These are phyloP conservation scores for Cololabis saira DNA, from an alignment of 2,113 vertebrate species.

Conservation along the genomic window DNA sequence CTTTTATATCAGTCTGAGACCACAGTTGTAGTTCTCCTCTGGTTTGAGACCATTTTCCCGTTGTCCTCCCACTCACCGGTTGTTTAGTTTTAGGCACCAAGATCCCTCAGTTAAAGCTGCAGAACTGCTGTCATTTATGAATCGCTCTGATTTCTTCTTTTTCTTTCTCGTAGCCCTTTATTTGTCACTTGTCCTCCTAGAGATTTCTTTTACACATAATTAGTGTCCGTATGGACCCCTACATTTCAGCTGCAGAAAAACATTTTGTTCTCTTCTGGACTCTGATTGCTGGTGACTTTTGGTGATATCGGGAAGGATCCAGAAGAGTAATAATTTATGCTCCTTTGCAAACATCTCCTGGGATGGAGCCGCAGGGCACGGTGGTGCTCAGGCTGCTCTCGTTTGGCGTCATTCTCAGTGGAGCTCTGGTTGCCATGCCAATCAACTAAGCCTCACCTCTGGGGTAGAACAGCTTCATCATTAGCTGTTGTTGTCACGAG, in stretches of 20 bases:
- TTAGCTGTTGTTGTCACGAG: slow-evolving; percentile 61
- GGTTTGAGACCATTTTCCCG: too few relatives aligned
- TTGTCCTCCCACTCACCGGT: too few relatives aligned
- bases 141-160: background rate
- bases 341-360: slow-evolving; percentile 39
- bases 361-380: slow-evolving; percentile 24
- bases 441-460: slow-evolving; percentile 47
- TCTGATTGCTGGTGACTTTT: slow-evolving; percentile 1
- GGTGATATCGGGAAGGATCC: slow-evolving; percentile 12
- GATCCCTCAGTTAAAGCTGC: background rate
- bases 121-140: background rate
- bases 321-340: slow-evolving; percentile 38
- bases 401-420: slow-evolving; percentile 40
- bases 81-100: background rate
- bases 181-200: background rate
- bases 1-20: too few relatives aligned
- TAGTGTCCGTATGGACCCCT: slow-evolving; percentile 23
- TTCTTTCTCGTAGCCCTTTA: slow-evolving; percentile 17
- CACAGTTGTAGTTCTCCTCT: too few relatives aligned
- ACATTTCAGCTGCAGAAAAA: slow-evolving; percentile 8
- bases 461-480: slow-evolving; percentile 53
- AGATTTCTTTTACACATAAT: slow-evolving; percentile 8
- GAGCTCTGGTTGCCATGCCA: slow-evolving; percentile 52
- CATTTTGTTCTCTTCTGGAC: background rate
- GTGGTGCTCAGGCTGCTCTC: slow-evolving; percentile 41